phyloP scores from a whole-genome alignment of 2,113 vertebrate genomes.

The Crocuta crocuta region DNA sequence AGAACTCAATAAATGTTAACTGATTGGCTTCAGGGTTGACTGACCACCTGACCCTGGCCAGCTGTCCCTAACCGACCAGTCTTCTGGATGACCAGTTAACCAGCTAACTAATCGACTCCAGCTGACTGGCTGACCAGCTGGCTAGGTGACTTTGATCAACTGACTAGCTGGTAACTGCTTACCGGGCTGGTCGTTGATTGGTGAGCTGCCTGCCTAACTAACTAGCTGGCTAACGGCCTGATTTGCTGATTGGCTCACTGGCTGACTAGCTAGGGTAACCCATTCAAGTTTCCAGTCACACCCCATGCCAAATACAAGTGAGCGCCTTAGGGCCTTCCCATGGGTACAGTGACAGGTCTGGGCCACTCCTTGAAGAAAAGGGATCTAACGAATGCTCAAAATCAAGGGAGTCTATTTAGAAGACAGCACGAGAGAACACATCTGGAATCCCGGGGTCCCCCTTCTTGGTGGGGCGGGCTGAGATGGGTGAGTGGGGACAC shows the following conservation, averaged over 20 bases:
- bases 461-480: not conserved
- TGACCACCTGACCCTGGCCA: not conserved
- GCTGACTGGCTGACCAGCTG: not conserved
- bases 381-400: not conserved
- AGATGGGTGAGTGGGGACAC: not conserved
- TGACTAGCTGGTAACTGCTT: not conserved
- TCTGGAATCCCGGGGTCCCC: not conserved
- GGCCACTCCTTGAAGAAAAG: not conserved
- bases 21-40: not conserved
- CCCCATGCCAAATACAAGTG: not conserved
- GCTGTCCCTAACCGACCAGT: conserved; percentile 9
- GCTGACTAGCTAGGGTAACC: not conserved
- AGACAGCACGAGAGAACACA: not conserved
- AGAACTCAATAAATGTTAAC: conserved; percentile 48
- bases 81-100: not conserved
- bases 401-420: not conserved
- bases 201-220: not conserved
- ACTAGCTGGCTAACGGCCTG: not conserved
- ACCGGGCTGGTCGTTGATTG: not conserved
- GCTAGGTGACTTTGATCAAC: not conserved
- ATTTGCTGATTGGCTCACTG: not conserved
- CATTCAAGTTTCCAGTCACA: conserved; percentile 10
- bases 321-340: not conserved
- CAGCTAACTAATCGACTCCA: not conserved
- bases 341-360: not conserved